These are phyloP conservation scores for Neomonachus schauinslandi DNA, from an alignment of 2,113 vertebrate species.

Conservation along the genomic window DNA sequence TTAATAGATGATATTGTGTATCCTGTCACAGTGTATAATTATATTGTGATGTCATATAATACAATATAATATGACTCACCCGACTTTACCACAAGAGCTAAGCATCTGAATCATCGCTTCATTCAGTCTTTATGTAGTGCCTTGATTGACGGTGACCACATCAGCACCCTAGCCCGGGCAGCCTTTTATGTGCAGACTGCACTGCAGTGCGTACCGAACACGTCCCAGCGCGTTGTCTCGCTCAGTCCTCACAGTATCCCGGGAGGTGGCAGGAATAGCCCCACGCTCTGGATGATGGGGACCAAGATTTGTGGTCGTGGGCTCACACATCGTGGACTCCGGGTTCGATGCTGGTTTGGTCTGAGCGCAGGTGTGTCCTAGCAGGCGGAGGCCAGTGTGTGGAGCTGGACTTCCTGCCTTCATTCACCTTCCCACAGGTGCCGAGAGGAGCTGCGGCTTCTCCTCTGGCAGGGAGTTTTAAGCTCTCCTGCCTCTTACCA, in stretches of 20 bases:
- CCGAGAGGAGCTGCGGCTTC: background rate
- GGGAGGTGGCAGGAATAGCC: background rate
- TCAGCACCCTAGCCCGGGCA: background rate
- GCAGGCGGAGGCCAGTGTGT: fast-evolving
- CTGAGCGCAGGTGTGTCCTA: fast-evolving
- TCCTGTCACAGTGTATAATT: background rate
- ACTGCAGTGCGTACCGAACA: fast-evolving
- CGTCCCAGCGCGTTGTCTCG: fast-evolving
- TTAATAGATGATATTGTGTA: background rate
- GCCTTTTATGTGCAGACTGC: background rate
- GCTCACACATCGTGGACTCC: background rate
- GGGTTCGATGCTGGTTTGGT: background rate
- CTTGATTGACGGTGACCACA: background rate
- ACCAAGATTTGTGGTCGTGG: fast-evolving
- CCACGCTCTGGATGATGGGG: background rate
- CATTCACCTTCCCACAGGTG: background rate
- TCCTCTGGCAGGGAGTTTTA: background rate
- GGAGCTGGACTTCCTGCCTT: background rate
- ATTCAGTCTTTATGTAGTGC: background rate
- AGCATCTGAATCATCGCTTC: background rate
- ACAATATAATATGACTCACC: background rate
- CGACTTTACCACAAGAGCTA: background rate
- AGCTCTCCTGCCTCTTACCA: background rate
- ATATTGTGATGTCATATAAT: background rate
- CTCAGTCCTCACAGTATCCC: background rate